These are phyloP conservation scores for Alosa sapidissima DNA, from an alignment of 2,797 vertebrate species.

Conservation along the genomic window DNA sequence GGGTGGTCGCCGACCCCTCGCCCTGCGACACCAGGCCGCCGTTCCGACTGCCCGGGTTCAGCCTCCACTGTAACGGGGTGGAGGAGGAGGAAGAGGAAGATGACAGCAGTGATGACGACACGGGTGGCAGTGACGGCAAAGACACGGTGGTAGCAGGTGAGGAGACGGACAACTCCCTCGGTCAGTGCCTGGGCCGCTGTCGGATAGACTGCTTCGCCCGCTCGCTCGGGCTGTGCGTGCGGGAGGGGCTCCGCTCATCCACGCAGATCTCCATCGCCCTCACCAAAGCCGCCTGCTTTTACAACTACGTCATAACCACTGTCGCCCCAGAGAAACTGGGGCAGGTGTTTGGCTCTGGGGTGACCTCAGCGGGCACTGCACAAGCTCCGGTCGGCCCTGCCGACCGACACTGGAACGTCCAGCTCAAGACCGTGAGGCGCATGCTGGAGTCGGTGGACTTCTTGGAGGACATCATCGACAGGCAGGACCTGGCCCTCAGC, in stretches of 20 bases:
- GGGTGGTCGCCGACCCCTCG: constrained; percentile 70
- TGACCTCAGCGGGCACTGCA: constrained; percentile 44
- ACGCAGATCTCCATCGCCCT: constrained; percentile 69
- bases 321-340: constrained; percentile 78
- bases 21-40: constrained; percentile 54
- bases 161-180: constrained; percentile 66
- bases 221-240: constrained; percentile 72
- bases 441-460: constrained; percentile 78
- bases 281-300: constrained; percentile 74
- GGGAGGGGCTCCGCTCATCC: constrained; percentile 70
- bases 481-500: constrained; percentile 68
- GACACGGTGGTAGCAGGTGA: constrained; percentile 41
- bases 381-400: constrained; percentile 45
- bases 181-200: constrained; percentile 68
- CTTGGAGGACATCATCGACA: constrained; percentile 76
- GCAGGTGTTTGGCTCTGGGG: constrained; percentile 70
- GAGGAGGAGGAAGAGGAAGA: constrained; percentile 55
- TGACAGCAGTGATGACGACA: constrained; percentile 56
- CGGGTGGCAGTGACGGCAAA: constrained; percentile 46
- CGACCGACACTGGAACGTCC: constrained; percentile 71
- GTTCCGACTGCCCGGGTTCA: constrained; percentile 73
- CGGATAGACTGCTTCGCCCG: constrained; percentile 78
- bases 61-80: constrained; percentile 42
- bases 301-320: constrained; percentile 76
- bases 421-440: constrained; percentile 76